phyloP scores from a whole-genome alignment of 2,113 vertebrate species.

The Calonectris borealis region DNA sequence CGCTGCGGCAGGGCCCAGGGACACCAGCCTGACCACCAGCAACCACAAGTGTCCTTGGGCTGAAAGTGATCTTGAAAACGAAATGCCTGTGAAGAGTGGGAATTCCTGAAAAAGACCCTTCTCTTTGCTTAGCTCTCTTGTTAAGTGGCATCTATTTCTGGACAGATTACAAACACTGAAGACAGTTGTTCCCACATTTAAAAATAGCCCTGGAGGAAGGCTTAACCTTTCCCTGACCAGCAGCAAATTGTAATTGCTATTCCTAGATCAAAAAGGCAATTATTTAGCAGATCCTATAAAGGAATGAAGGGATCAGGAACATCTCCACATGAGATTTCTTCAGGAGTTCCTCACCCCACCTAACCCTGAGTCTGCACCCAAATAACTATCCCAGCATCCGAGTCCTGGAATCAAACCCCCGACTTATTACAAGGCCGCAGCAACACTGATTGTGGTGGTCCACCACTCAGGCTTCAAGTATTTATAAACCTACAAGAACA shows the following conservation, averaged over 20 bases:
- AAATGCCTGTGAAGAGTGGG: neutral
- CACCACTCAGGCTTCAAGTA: neutral
- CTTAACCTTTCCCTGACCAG: conserved; percentile 58
- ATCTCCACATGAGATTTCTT: neutral
- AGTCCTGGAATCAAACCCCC: neutral
- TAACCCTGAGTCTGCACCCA: neutral
- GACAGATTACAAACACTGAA: conserved; percentile 11
- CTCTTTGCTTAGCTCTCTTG: conserved; percentile 8
- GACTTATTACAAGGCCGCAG: accelerated
- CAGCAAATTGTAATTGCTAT: conserved; percentile 15
- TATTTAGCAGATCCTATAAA: neutral
- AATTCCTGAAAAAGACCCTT: conserved; percentile 52
- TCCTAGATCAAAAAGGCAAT: conserved; percentile 34
- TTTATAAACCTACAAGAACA: neutral
- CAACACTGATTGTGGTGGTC: accelerated
- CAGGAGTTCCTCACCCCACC: neutral
- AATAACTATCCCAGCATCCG: accelerated
- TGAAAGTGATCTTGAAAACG: neutral
- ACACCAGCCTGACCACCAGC: neutral
- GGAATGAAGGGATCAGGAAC: neutral
- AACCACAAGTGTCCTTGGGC: conserved; percentile 5
- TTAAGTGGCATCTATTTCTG: conserved; percentile 58
- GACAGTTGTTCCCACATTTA: conserved; percentile 72
- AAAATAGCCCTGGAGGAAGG: conserved; percentile 66
- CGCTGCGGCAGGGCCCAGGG: accelerated